A percentile compares a stretch with the other conserved stretches of the same genome.
These are phyloP conservation scores for Chloroclystis v-ata DNA, from an alignment of 2,888 invertebrate genomes.

Conservation along the genomic window DNA sequence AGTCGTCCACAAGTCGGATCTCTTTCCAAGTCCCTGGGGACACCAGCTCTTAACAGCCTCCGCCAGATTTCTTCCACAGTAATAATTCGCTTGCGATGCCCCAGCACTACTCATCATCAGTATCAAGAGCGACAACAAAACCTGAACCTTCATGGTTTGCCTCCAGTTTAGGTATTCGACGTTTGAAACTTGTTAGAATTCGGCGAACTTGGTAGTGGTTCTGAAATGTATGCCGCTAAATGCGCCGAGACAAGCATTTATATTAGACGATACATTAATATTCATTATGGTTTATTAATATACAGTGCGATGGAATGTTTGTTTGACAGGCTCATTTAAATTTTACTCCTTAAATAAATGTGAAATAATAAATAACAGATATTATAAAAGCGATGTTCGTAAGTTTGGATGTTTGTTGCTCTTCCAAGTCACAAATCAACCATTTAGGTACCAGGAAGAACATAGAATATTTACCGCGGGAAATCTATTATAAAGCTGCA, in stretches of 20 bases:
- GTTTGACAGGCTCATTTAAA: no score
- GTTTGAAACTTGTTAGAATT: neutral
- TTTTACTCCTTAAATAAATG: no score
- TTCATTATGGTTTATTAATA: slow-evolving; percentile 20
- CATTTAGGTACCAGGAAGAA: no score
- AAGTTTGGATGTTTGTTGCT: no score
- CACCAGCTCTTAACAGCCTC: slow-evolving; percentile 14
- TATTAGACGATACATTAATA: slow-evolving; percentile 34
- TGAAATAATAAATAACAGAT: no score
- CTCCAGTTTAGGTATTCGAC: no score
- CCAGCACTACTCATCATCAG: neutral
- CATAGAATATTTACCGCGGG: no score
- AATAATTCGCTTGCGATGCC: neutral
- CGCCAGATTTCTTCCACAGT: slow-evolving; percentile 8
- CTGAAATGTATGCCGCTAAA: slow-evolving; percentile 7
- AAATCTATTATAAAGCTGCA: no score
- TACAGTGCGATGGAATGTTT: neutral
- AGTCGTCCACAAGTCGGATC: slow-evolving; percentile 10
- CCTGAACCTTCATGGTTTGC: slow-evolving; percentile 8
- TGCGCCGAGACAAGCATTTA: slow-evolving; percentile 25
- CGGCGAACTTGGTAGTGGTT: neutral
- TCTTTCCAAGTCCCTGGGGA: slow-evolving; percentile 1
- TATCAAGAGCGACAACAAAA: slow-evolving; percentile 3
- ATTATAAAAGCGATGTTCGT: no score
- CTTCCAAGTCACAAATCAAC: no score